These are phyloP conservation scores for Danio jaintianensis DNA, from an alignment of 2,797 vertebrate species.

Conservation along the genomic window DNA sequence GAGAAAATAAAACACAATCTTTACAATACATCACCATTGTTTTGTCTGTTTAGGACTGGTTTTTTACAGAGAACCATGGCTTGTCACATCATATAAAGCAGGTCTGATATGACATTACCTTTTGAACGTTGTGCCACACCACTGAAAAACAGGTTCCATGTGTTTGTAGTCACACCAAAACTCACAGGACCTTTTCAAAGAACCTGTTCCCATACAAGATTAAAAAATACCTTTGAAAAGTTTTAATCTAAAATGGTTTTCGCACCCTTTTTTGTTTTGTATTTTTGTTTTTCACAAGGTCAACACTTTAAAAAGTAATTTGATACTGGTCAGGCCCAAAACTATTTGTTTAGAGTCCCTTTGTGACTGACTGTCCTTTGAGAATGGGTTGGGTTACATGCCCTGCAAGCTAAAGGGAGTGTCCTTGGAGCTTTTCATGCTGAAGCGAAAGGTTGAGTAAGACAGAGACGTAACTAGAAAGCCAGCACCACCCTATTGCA, in stretches of 20 bases:
- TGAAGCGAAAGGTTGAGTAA: slow-evolving; percentile 20
- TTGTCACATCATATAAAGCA: neutral
- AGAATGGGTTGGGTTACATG: slow-evolving; percentile 48
- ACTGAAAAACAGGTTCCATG: slow-evolving; percentile 35
- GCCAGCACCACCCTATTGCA: slow-evolving; percentile 14
- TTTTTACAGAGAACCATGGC: neutral
- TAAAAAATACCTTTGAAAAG: neutral
- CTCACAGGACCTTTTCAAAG: neutral
- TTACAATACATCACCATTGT: neutral
- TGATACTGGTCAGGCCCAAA: slow-evolving; percentile 22
- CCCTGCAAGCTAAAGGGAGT: slow-evolving; percentile 39
- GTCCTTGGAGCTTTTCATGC: slow-evolving; percentile 25
- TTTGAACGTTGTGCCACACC: slow-evolving; percentile 22
- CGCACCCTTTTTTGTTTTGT: neutral
- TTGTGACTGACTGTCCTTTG: slow-evolving; percentile 43
- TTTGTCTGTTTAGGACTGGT: neutral
- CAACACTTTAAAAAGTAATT: slow-evolving; percentile 27
- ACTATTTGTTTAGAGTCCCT: slow-evolving; percentile 28
- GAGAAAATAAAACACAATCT: too few relatives aligned
- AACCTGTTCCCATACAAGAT: neutral
- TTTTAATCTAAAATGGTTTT: neutral
- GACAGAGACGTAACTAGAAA: neutral
- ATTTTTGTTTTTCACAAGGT: neutral
- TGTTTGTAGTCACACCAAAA: slow-evolving; percentile 36
- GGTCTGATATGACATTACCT: neutral